Evolutionary conservation across 2,888 invertebrate species (phyloP).

Genomic region (Chouioia cunea): DNA sequence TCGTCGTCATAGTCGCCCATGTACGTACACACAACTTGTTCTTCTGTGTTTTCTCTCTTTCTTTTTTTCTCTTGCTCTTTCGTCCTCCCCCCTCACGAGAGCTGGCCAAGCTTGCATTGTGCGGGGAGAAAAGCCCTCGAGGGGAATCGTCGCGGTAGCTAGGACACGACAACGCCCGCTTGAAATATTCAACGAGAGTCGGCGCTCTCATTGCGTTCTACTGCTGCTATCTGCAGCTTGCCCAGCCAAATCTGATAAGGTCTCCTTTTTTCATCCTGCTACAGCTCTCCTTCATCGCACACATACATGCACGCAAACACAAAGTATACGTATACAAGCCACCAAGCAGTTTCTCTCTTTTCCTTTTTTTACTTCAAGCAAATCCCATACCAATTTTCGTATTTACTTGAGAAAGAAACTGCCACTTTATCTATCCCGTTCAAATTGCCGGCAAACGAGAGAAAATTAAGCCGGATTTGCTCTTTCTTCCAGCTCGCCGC

Average conservation of each 20-base stretch:
- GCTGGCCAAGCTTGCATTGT: conserved; percentile 48
- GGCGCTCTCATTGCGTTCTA: conserved; percentile 44
- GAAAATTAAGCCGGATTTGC: conserved; percentile 42
- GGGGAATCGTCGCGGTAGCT: conserved; percentile 21
- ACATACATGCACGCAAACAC: conserved; percentile 44
- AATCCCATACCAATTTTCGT: conserved; percentile 1
- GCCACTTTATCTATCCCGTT: conserved; percentile 37
- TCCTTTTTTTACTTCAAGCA: conserved; percentile 21
- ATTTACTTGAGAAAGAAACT: conserved; percentile 34
- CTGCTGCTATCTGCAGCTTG: conserved; percentile 43
- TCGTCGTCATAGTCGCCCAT: conserved; percentile 4
- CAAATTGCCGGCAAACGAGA: conserved; percentile 44
- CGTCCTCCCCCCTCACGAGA: conserved; percentile 30
- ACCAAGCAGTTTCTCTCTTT: background rate
- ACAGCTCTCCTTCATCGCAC: conserved; percentile 33
- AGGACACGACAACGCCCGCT: conserved; percentile 44
- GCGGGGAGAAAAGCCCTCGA: conserved; percentile 19
- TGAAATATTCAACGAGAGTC: conserved; percentile 66
- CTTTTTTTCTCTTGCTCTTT: too few species aligned
- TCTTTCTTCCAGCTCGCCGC: conserved; percentile 16
- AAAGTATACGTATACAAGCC: conserved; percentile 11
- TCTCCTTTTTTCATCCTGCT: conserved; percentile 61
- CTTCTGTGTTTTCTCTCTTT: background rate
- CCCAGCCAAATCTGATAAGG: conserved; percentile 67
- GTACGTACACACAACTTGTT: too few species aligned